These are phyloP conservation scores for Pocillopora verrucosa DNA, from an alignment of 64 coral and sea anemone genomes.

Conservation along the genomic window DNA sequence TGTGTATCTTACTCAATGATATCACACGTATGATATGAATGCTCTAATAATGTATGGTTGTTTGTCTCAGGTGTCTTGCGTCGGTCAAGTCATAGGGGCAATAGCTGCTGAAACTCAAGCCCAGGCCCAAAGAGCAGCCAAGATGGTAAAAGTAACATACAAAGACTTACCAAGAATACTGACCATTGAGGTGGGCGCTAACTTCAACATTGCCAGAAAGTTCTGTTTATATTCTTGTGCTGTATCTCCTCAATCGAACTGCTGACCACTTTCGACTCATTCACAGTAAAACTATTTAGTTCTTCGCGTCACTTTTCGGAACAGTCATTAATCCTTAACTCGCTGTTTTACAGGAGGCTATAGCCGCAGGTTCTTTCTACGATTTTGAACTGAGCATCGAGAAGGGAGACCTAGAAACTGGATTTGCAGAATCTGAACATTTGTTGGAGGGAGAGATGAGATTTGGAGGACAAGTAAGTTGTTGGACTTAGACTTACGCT, in stretches of 20 bases:
- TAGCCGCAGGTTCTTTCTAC: slow-evolving; percentile 25
- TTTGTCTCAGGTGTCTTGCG: slow-evolving; percentile 27
- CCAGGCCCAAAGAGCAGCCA: slow-evolving; percentile 44
- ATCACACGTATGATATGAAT: not conserved
- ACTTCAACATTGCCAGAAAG: not conserved
- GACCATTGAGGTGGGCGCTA: slow-evolving; percentile 51
- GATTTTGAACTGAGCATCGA: not conserved
- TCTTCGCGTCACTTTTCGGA: too few relatives aligned
- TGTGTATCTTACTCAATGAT: not conserved
- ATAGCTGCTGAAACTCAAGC: slow-evolving; percentile 48
- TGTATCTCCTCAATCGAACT: not conserved
- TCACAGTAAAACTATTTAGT: not conserved
- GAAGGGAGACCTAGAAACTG: slow-evolving; percentile 32
- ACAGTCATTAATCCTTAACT: not conserved
- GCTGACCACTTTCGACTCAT: not conserved
- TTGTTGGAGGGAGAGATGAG: slow-evolving; percentile 53
- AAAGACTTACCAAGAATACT: slow-evolving; percentile 42
- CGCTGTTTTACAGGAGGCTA: slow-evolving; percentile 38
- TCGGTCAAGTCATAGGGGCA: slow-evolving; percentile 44
- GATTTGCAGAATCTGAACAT: slow-evolving; percentile 40
- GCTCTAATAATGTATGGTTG: not conserved
- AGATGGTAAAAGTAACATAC: slow-evolving; percentile 45
- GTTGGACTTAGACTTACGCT: not conserved
- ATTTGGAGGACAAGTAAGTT: slow-evolving; percentile 55
- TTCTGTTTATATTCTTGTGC: not conserved